These are phyloP conservation scores for Cryptoblepharus egeriae DNA, from an alignment of 2,797 vertebrate genomes.

Conservation along the genomic window DNA sequence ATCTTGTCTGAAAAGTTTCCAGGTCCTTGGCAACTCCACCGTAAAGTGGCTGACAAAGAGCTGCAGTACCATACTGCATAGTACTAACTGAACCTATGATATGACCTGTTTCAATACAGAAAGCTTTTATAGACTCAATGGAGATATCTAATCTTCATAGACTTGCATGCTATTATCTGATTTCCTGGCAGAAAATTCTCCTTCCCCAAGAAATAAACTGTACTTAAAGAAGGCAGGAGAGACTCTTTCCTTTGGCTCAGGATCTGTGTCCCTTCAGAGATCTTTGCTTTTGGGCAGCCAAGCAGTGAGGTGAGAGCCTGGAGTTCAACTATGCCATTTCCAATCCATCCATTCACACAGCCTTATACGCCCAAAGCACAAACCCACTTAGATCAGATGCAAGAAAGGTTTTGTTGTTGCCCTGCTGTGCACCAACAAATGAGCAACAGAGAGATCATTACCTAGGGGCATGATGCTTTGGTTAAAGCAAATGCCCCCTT, in stretches of 20 bases:
- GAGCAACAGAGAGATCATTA: neutral
- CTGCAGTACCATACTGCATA: neutral
- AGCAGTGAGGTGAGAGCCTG: neutral
- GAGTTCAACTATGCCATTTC: neutral
- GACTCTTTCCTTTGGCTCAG: neutral
- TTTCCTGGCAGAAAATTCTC: neutral
- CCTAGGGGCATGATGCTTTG: neutral
- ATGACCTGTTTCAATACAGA: neutral
- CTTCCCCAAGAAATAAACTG: neutral
- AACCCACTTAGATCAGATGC: no score
- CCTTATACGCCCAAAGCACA: neutral
- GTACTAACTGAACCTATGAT: neutral
- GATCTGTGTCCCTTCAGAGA: neutral
- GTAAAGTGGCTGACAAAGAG: no score
- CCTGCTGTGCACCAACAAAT: neutral
- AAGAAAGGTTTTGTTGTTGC: neutral
- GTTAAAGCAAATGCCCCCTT: neutral
- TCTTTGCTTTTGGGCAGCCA: neutral
- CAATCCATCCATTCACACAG: neutral
- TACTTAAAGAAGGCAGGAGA: neutral
- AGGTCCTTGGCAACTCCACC: neutral
- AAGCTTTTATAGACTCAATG: neutral
- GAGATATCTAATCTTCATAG: neutral
- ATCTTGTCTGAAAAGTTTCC: neutral
- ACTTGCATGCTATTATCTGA: neutral